Percentiles rank a stretch among this genome's conserved stretches.
Conservation (phyloP, 2,888 invertebrate genomes). For the Flexamia atlantica region DNA sequence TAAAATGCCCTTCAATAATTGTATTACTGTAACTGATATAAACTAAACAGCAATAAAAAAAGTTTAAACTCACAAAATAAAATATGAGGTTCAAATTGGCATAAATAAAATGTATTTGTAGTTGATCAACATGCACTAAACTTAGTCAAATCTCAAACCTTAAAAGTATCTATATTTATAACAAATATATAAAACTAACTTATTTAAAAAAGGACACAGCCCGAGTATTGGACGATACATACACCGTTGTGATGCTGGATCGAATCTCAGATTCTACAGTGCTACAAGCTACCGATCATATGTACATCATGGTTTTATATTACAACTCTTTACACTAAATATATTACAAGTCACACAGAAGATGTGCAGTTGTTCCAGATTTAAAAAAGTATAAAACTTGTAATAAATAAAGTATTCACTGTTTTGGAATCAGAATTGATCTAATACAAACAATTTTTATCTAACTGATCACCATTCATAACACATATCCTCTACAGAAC, state of each 20-base stretch:
- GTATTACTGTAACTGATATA: neutral
- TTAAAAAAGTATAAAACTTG: neutral
- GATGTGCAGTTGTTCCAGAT: neutral
- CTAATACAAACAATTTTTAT: no score
- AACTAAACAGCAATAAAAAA: constrained; percentile 4
- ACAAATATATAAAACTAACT: constrained; percentile 56
- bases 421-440: no score
- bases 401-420: neutral
- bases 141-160: constrained; percentile 15
- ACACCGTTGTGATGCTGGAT: constrained; percentile 43
- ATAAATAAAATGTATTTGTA: neutral
- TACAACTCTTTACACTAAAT: constrained; percentile 34
- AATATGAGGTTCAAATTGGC: neutral
- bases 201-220: constrained; percentile 49
- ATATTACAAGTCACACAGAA: neutral
- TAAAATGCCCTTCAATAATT: constrained; percentile 29
- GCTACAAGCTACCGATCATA: neutral
- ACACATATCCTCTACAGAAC: no score
- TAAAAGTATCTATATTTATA: constrained; percentile 32
- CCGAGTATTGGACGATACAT: constrained; percentile 27
- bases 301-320: constrained; percentile 34
- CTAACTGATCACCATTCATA: no score
- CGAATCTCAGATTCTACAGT: constrained; percentile 15
- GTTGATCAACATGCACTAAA: constrained; percentile 16
- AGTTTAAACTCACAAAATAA: neutral